Evolutionary conservation across 2,888 invertebrate species (phyloP), one percentile per base, ranked within the genome.

Genomic region (Apantesis nais): DNA sequence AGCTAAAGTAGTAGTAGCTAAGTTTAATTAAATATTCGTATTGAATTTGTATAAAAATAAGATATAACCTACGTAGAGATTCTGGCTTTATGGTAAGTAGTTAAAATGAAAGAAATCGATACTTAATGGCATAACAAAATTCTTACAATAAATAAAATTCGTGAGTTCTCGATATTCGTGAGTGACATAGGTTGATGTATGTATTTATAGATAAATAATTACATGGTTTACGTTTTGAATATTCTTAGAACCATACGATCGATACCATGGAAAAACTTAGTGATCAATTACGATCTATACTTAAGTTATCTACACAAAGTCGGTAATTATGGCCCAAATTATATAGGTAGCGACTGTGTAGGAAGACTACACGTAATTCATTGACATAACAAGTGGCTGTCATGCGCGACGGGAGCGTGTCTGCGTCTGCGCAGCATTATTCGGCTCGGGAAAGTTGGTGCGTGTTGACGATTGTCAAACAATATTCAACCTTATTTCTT

Each of bases 321-420:
- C 1, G n/a, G 48, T 48, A 68, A 58, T 22, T 44, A 44, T 63
- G 44, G 64, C 63, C 34, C 64, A 68, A 58, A 68, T 58, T 68
- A 68, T 68, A 63, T 63, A 44, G 63, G 52, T 65, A 65, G 60
- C 29, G 9, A 34, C 61, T 25, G 70, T 67, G 74, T 76, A 74
- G 78, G 80, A 82, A 83, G 71, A 65, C 66, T 66, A 25, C 22
- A 76, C 79, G 77, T 83, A 83, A 83, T 72, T 71, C 74, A 76
- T 81, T 83, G 84, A 83, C 84, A 80, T 83, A 83, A 83, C 83
- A 73, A 67, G 72, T 74, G 7, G 55, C 78, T 76, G 79, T 75
- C 83, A 81, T 79, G 83, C 83, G 78, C 74, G 76, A 83, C 77
- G 34, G 55, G 78, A 67, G 70, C 78, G 77, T 78, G 55, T 52